Evolutionary conservation across 2,797 vertebrate genomes (phyloP), one percentile per base, ranked within the genome.

Genomic region (Sebastiscus albofasciatus): DNA sequence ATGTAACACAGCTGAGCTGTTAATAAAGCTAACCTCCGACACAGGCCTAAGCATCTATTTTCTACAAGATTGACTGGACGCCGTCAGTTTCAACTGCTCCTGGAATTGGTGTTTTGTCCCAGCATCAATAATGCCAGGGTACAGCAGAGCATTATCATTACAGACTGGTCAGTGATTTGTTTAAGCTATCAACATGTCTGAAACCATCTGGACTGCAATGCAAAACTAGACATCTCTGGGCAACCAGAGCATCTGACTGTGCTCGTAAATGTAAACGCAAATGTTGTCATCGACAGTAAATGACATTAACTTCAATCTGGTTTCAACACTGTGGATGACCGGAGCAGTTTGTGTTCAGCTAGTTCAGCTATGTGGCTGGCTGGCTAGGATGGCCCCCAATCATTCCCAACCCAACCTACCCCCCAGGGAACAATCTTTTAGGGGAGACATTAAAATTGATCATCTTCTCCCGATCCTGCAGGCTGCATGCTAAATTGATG

Each of bases 391-490:
- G 59, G 4, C 13, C 72, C 52, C 13, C 27, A 62, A 69, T 52
- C 46, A 65, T 27, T 46, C 54, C 29, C 33, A 77, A n/a, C 65
- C 39, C 33, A 73, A 22, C 39, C 68, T 72, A 24, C 9, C 76
- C 69, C 74, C 68, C 24, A 76, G 69, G 70, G 83, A 84, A 56
- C 67, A 71, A 77, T 85, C 68, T 79, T 86, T 89, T 78, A 80
- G 65, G 68, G 22, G 26, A 62, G 76, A 78, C 83, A 86, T 90
- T 87, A 85, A 88, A 90, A 91, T 89, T 84, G 83, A 94, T 90
- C 84, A 86, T 77, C 26, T 76, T 80, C 66, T 74, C 36, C 24
- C 56, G n/a, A 75, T 85, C 72, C 84, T 68, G 55, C 22, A 78
- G 82, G 74, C 72, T 61, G 66, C 61, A 58, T 22, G 16, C 10